Percentiles rank a stretch among this genome's conserved stretches.
phyloP scores from a whole-genome alignment of 1,140 invertebrate genomes.

The Pseudoatta argentina region DNA sequence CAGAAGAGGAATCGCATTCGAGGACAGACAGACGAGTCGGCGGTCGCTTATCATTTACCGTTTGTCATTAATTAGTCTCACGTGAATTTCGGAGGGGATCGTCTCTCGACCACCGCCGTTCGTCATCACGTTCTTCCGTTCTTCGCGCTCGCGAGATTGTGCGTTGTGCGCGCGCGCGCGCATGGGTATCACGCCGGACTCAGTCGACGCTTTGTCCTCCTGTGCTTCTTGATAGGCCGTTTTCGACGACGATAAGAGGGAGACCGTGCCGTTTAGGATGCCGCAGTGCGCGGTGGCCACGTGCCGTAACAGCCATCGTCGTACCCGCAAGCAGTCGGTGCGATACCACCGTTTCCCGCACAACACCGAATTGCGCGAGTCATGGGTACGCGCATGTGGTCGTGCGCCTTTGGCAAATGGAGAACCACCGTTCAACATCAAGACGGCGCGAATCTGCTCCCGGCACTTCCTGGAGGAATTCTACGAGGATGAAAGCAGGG shows the following conservation, averaged over 20 bases:
- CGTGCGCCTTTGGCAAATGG: conserved; percentile 84
- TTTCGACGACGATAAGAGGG: conserved; percentile 3
- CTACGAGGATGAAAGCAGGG: conserved; percentile 86
- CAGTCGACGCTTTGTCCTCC: not conserved
- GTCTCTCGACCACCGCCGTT: not conserved
- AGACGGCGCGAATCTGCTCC: conserved; percentile 88
- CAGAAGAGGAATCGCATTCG: not conserved
- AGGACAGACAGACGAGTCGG: not conserved
- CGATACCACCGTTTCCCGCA: conserved; percentile 88
- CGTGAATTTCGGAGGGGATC: not conserved
- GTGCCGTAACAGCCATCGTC: conserved; percentile 88
- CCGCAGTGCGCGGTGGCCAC: conserved; percentile 88
- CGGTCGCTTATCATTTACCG: not conserved
- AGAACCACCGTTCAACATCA: conserved; percentile 86
- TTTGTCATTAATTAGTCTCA: not conserved
- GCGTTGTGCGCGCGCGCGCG: not conserved
- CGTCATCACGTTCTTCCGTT: conserved; percentile 8
- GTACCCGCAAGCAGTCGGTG: conserved; percentile 87
- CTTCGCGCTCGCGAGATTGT: not conserved
- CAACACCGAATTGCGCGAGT: conserved; percentile 85
- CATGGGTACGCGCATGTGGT: conserved; percentile 87
- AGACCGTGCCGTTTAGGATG: conserved; percentile 79
- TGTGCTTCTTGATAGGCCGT: not conserved
- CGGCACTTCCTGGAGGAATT: conserved; percentile 87
- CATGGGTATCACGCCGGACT: not conserved